A percentile compares a stretch with the other conserved stretches of the same genome.
Conservation (phyloP, 2,797 vertebrate genomes). For the Falco columbarius region DNA sequence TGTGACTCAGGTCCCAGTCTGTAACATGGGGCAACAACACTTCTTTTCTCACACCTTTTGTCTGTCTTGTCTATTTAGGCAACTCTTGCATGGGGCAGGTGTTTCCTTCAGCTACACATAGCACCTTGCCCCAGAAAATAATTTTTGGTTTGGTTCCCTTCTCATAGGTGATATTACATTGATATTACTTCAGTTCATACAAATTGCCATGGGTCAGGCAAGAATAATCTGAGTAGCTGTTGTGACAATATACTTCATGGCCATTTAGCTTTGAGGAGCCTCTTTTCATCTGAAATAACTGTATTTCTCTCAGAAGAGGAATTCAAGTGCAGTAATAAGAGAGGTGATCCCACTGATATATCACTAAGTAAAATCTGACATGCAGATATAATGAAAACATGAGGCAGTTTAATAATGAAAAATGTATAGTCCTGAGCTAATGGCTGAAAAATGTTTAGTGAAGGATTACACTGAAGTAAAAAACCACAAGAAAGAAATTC, state of each 20-base stretch:
- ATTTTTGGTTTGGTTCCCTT: not conserved
- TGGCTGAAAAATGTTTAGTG: slow-evolving; percentile 65
- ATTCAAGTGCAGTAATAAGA: slow-evolving; percentile 48
- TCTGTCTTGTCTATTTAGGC: not conserved
- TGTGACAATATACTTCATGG: not conserved
- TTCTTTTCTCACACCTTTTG: slow-evolving; percentile 41
- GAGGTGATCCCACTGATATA: slow-evolving; percentile 58
- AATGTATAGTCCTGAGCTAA: slow-evolving; percentile 69
- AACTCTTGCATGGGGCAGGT: not conserved
- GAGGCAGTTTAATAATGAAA: slow-evolving; percentile 64
- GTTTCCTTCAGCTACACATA: not conserved
- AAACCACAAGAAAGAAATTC: slow-evolving; percentile 71
- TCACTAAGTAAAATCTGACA: slow-evolving; percentile 47
- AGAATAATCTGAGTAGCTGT: not conserved
- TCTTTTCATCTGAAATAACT: slow-evolving; percentile 18
- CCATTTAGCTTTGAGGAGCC: not conserved
- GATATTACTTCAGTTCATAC: not conserved
- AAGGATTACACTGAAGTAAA: slow-evolving; percentile 58
- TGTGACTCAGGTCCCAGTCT: slow-evolving; percentile 31
- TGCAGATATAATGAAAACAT: slow-evolving; percentile 69
- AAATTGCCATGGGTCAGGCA: not conserved
- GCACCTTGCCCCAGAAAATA: not conserved
- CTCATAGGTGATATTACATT: not conserved
- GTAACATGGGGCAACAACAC: not conserved
- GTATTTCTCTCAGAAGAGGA: slow-evolving; percentile 36